A percentile compares a stretch with the other conserved stretches of the same genome.
Conservation (phyloP, 2,797 vertebrate species). For the Prionace glauca region DNA sequence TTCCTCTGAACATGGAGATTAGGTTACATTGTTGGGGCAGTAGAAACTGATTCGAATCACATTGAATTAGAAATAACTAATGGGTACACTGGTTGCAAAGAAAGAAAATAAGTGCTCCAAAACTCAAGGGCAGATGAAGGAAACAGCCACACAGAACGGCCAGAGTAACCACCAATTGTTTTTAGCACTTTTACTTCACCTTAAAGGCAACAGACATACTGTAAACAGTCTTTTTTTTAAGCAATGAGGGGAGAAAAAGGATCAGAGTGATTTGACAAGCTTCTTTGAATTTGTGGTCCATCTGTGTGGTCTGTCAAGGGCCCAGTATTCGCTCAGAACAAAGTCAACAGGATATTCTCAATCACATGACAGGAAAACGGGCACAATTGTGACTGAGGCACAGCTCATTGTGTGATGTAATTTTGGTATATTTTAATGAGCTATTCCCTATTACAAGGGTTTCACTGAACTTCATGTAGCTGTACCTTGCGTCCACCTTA, state of each 20-base stretch:
- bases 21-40: background rate
- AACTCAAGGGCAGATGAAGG: background rate
- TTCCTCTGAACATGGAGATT: background rate
- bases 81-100: background rate
- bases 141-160: background rate
- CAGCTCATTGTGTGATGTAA: background rate
- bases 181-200: background rate
- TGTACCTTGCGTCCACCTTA: background rate
- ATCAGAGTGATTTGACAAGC: background rate
- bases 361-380: background rate
- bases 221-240: background rate
- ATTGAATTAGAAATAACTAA: background rate
- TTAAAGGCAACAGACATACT: background rate
- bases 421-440: background rate
- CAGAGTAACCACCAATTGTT: background rate
- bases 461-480: background rate
- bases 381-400: background rate
- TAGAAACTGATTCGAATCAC: background rate
- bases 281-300: background rate
- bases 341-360: constrained; percentile 19
- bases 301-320: background rate
- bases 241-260: background rate
- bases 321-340: constrained; percentile 10
- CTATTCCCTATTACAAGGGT: background rate
- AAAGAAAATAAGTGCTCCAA: background rate